Conservation (phyloP, 2,113 vertebrate genomes). For the Jacana jacana region DNA sequence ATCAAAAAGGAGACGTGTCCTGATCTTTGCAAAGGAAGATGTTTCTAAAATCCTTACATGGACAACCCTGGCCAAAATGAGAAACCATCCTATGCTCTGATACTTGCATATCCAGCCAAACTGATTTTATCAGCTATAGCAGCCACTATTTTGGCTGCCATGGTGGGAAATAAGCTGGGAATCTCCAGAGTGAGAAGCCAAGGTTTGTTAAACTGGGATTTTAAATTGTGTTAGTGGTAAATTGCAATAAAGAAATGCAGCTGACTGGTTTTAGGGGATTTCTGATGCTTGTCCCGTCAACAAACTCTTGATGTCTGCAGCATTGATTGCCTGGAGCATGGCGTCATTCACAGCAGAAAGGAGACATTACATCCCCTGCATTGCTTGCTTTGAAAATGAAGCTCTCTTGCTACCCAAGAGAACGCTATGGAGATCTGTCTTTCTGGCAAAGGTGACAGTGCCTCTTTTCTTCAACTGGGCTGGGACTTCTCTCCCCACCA, state of each 20-base stretch:
- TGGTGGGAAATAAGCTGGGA: not conserved
- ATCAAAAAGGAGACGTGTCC: not conserved
- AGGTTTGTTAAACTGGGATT: not conserved
- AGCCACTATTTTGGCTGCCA: not conserved
- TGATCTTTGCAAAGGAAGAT: not conserved
- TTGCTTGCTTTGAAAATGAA: not conserved
- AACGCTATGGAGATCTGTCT: not conserved
- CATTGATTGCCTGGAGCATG: not conserved
- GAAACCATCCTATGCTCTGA: not conserved
- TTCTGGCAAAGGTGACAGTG: not conserved
- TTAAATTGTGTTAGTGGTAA: not conserved
- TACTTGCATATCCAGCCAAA: not conserved
- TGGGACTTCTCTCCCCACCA: not conserved
- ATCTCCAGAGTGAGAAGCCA: not conserved
- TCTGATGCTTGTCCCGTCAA: not conserved
- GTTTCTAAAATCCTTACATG: not conserved
- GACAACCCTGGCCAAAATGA: not conserved
- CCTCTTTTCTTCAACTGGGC: not conserved
- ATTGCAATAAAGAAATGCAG: not conserved
- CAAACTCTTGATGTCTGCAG: not conserved
- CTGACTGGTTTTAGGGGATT: not conserved
- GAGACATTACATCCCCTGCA: not conserved
- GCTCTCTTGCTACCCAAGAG: not conserved
- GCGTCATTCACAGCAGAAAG: not conserved
- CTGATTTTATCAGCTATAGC: not conserved